These are phyloP conservation scores for Pristionchus maxplancki DNA, from an alignment of 2,888 invertebrate species.

Conservation along the genomic window DNA sequence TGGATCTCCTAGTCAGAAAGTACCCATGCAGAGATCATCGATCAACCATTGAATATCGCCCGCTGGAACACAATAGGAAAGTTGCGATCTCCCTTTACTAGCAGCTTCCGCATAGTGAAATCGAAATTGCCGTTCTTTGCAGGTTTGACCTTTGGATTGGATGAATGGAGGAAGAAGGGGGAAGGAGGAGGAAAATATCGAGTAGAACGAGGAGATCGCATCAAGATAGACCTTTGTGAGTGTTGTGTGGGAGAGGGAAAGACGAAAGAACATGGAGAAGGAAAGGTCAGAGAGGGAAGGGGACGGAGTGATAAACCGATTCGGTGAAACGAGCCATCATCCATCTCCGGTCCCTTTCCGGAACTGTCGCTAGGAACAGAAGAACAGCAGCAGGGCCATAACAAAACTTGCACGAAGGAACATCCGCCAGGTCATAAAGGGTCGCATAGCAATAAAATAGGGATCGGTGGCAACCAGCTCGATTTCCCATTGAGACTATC, in stretches of 20 bases:
- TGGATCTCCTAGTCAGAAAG: background rate
- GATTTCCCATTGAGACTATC: background rate
- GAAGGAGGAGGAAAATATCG: background rate
- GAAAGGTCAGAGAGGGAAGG: slow-evolving; percentile 24
- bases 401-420: background rate
- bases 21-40: background rate
- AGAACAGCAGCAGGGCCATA: background rate
- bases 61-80: background rate
- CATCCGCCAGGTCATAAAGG: background rate
- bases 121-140: slow-evolving; percentile 39
- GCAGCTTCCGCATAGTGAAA: slow-evolving; percentile 36
- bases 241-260: slow-evolving; percentile 4
- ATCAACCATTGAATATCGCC: background rate
- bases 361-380: background rate
- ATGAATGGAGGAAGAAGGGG: slow-evolving; percentile 13
- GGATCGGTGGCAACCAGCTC: background rate
- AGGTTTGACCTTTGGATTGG: slow-evolving; percentile 42
- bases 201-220: slow-evolving; percentile 27
- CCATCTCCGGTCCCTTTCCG: slow-evolving; percentile 1
- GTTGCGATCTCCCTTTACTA: background rate
- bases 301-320: slow-evolving; percentile 32
- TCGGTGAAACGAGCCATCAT: slow-evolving; percentile 1
- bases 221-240: slow-evolving; percentile 39
- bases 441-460: background rate
- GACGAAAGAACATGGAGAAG: slow-evolving; percentile 39